A percentile compares a stretch with the other conserved stretches of the same genome.
Conservation (phyloP, 2,888 invertebrate species). For the Parnassius orleans region DNA sequence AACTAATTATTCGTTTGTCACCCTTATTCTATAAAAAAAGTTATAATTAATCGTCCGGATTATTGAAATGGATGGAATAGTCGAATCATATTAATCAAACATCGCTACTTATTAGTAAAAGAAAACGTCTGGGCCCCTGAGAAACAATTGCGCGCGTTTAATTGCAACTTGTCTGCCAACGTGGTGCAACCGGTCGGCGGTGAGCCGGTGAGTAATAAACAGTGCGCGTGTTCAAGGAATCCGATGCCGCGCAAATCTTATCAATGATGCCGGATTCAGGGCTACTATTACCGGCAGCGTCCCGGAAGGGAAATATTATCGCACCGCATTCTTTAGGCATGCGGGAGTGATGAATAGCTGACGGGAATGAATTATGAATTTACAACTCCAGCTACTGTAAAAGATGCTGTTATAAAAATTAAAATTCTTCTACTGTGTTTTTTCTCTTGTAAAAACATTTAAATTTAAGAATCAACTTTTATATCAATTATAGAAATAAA, state of each 20-base stretch:
- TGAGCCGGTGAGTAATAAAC: slow-evolving; percentile 5
- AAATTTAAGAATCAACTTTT: too few relatives aligned
- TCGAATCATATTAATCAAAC: too few relatives aligned
- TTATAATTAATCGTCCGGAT: too few relatives aligned
- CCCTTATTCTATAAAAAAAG: too few relatives aligned
- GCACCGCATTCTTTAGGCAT: not conserved
- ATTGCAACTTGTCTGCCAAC: slow-evolving; percentile 6
- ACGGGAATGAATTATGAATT: too few relatives aligned
- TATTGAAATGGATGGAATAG: too few relatives aligned
- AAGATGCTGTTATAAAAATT: too few relatives aligned
- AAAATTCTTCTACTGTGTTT: too few relatives aligned
- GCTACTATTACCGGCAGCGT: slow-evolving; percentile 1
- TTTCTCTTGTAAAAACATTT: too few relatives aligned
- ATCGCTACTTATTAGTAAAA: not conserved
- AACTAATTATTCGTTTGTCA: too few relatives aligned
- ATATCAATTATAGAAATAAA: too few relatives aligned
- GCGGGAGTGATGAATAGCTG: not conserved
- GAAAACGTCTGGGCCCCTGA: not conserved
- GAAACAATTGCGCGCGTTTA: slow-evolving; percentile 13
- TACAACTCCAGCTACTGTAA: too few relatives aligned
- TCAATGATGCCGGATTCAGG: slow-evolving; percentile 5
- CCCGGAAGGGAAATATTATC: slow-evolving; percentile 31
- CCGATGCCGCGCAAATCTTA: slow-evolving; percentile 1
- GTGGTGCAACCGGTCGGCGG: slow-evolving; percentile 5
- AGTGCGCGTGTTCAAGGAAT: slow-evolving; percentile 3